Conservation (phyloP, 2,888 invertebrate genomes). For the Eustalomyia histrio region DNA sequence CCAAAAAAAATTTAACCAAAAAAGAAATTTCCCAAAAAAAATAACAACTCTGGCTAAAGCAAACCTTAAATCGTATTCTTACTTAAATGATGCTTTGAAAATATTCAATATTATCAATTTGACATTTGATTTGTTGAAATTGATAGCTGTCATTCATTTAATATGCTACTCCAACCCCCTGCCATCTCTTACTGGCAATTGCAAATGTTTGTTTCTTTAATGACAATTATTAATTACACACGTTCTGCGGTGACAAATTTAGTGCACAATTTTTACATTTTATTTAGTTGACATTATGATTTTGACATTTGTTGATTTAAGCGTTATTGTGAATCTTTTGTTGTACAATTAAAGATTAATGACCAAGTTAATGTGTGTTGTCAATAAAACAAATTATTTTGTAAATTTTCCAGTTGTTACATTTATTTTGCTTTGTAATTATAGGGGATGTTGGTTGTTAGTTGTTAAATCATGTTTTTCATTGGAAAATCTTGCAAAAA, state of each 20-base stretch:
- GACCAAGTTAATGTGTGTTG: slow-evolving; percentile 61
- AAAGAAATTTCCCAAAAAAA: slow-evolving; percentile 10
- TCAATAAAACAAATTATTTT: slow-evolving; percentile 65
- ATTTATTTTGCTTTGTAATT: slow-evolving; percentile 10
- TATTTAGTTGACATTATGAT: slow-evolving; percentile 52
- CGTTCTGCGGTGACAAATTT: slow-evolving; percentile 55
- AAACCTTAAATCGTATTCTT: slow-evolving; percentile 26
- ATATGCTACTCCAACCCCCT: slow-evolving; percentile 24
- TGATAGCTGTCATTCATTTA: slow-evolving; percentile 64
- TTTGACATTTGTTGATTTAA: slow-evolving; percentile 62
- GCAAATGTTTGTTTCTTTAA: slow-evolving; percentile 40
- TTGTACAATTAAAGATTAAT: slow-evolving; percentile 65
- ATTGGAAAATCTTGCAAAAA: slow-evolving; percentile 14
- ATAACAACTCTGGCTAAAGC: background rate
- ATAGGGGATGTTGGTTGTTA: slow-evolving; percentile 17
- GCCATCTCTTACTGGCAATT: background rate
- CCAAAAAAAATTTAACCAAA: slow-evolving; percentile 13
- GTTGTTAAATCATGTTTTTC: background rate
- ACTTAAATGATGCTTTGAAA: slow-evolving; percentile 13
- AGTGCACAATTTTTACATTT: slow-evolving; percentile 39
- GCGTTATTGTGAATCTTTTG: slow-evolving; percentile 45
- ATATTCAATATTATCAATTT: slow-evolving; percentile 36
- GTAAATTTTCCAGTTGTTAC: slow-evolving; percentile 41
- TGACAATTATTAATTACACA: slow-evolving; percentile 62
- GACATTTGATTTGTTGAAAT: slow-evolving; percentile 56